Conservation (phyloP, 1,140 invertebrate species). For the Tenebrio molitor region DNA sequence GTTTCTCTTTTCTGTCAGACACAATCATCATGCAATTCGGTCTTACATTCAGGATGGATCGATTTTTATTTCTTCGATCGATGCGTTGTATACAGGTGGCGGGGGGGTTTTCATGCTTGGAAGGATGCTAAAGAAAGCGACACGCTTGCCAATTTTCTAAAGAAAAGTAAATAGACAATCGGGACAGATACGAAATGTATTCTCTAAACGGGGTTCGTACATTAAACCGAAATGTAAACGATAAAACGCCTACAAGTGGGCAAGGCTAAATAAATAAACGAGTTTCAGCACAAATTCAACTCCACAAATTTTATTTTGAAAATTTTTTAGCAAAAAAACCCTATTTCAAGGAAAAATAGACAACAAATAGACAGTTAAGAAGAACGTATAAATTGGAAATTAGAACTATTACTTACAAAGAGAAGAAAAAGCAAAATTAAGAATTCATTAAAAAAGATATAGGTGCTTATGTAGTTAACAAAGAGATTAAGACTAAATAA, state of each 20-base stretch:
- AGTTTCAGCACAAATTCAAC: neutral
- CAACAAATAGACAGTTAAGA: no score
- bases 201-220: neutral
- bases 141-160: slow-evolving; percentile 38
- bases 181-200: neutral
- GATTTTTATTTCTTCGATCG: slow-evolving; percentile 26
- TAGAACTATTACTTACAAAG: no score
- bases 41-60: slow-evolving; percentile 24
- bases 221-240: neutral
- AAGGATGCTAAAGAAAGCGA: slow-evolving; percentile 11
- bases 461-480: no score
- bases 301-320: no score
- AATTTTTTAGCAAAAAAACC: no score
- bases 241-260: neutral
- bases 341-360: no score
- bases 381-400: no score
- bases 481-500: no score
- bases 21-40: slow-evolving; percentile 40
- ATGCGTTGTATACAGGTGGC: slow-evolving; percentile 12
- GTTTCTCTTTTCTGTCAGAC: slow-evolving; percentile 31
- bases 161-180: slow-evolving; percentile 22
- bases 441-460: no score
- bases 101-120: slow-evolving; percentile 5
- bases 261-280: neutral
- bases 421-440: no score